Evolutionary conservation across 2,113 vertebrate species (phyloP).

Genomic region (Physeter macrocephalus): DNA sequence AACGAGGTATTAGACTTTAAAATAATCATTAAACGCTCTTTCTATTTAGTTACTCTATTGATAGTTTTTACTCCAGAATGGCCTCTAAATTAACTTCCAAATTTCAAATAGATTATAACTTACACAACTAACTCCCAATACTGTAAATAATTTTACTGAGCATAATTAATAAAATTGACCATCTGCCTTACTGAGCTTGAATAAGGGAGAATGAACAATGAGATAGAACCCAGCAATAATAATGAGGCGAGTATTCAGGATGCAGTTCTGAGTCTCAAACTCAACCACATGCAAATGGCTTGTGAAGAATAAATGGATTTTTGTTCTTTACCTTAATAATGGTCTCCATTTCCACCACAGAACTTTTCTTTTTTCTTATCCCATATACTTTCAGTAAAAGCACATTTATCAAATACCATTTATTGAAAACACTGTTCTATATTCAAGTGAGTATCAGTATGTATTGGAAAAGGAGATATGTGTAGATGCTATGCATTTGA

Average conservation of each 20-base stretch:
- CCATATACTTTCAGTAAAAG: constrained; percentile 47
- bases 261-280: background rate
- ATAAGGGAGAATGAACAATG: background rate
- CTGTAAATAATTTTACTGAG: background rate
- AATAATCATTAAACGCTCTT: constrained; percentile 17
- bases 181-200: background rate
- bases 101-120: constrained; percentile 28
- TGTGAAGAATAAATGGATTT: constrained; percentile 20
- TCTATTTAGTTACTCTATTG: background rate
- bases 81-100: constrained; percentile 24
- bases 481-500: constrained; percentile 55
- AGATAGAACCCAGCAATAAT: background rate
- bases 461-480: constrained; percentile 38
- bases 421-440: constrained; percentile 58
- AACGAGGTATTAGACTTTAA: background rate
- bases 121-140: background rate
- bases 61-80: background rate
- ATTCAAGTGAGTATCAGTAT: constrained; percentile 57
- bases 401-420: constrained; percentile 55
- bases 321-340: constrained; percentile 33
- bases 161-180: constrained; percentile 4
- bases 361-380: constrained; percentile 28
- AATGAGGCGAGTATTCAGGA: background rate
- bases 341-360: background rate
- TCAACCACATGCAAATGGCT: background rate